phyloP scores from a whole-genome alignment of 2,113 vertebrate genomes.

The Sinocyclocheilus grahami region DNA sequence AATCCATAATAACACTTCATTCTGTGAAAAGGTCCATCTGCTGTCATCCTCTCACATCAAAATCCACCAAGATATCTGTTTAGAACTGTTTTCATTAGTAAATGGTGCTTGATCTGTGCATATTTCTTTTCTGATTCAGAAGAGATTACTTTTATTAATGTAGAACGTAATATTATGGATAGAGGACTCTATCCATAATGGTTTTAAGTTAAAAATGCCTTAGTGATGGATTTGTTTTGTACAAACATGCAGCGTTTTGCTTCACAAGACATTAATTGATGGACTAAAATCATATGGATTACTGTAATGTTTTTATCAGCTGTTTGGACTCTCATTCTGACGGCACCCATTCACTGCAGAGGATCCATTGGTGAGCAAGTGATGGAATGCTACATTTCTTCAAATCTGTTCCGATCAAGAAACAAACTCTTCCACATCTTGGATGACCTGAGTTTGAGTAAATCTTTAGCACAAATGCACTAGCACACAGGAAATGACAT shows the following conservation, averaged over 20 bases:
- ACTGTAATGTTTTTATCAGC: background rate
- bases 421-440: background rate
- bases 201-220: too few relatives aligned
- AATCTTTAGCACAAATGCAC: background rate
- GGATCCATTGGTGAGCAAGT: background rate
- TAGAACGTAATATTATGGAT: background rate
- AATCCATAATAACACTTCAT: too few relatives aligned
- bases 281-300: background rate
- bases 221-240: too few relatives aligned
- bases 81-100: background rate
- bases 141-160: background rate
- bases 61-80: background rate
- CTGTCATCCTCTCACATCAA: too few relatives aligned
- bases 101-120: background rate
- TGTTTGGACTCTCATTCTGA: background rate
- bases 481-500: conserved; percentile 23
- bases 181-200: background rate
- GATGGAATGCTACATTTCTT: background rate
- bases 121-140: background rate
- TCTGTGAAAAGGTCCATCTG: too few relatives aligned
- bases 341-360: background rate
- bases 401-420: background rate
- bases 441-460: background rate
- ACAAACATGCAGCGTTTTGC: too few relatives aligned
- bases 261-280: background rate